These are phyloP conservation scores for Chionomys nivalis DNA, from an alignment of 2,113 vertebrate genomes.

Conservation along the genomic window DNA sequence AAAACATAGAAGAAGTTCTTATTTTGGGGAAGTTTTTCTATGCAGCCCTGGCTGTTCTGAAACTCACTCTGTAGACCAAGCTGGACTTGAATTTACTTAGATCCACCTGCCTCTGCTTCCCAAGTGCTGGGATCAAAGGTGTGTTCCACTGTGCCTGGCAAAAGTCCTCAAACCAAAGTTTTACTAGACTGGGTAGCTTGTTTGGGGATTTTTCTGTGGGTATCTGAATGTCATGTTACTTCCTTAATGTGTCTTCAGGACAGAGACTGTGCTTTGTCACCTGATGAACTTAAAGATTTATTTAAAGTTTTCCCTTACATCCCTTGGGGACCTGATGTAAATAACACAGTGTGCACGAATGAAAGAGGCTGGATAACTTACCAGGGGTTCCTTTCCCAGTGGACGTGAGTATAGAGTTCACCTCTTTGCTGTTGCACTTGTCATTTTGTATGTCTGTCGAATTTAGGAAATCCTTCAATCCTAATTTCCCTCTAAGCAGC, in stretches of 20 bases:
- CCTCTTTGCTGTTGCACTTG: background rate
- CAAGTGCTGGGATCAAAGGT: background rate
- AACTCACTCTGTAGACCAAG: background rate
- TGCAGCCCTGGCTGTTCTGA: background rate
- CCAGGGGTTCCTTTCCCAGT: conserved; percentile 99
- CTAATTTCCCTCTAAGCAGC: background rate
- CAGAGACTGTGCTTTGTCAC: conserved; percentile 96
- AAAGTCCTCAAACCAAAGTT: background rate
- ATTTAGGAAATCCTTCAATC: background rate
- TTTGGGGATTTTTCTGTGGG: conserved; percentile 16
- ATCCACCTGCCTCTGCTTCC: background rate
- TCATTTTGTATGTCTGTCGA: conserved; percentile 18
- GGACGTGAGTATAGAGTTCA: conserved; percentile 93
- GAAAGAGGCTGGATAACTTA: conserved; percentile 99
- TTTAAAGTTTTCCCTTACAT: conserved; percentile 99
- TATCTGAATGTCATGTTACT: conserved; percentile 16
- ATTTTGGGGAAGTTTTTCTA: background rate
- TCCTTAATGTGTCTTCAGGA: conserved; percentile 89
- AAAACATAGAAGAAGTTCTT: background rate
- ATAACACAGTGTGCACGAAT: conserved; percentile 97
- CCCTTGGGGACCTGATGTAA: conserved; percentile 99
- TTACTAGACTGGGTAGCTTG: background rate
- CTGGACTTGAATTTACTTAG: background rate
- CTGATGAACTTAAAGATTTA: conserved; percentile 97
- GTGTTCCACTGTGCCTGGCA: background rate